These are phyloP conservation scores for Nyctalus aviator DNA, from an alignment of 2,797 vertebrate species.

Conservation along the genomic window DNA sequence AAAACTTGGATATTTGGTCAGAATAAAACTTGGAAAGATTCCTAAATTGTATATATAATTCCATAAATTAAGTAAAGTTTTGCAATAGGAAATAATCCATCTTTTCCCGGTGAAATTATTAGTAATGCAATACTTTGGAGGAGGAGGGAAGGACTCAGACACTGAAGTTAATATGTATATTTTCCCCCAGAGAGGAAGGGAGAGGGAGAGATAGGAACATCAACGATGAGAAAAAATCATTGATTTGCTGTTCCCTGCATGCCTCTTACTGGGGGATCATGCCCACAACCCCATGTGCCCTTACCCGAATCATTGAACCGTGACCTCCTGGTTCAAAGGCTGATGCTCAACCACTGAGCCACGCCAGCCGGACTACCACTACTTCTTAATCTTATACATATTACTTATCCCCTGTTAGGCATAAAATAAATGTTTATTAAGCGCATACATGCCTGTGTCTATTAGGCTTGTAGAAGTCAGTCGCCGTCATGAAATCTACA, in stretches of 20 bases:
- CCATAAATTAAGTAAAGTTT: not conserved
- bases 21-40: not conserved
- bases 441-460: not conserved
- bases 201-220: too few relatives aligned
- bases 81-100: slow-evolving; percentile 1
- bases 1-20: not conserved
- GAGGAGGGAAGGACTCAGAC: not conserved
- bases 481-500: not conserved
- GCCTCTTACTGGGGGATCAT: too few relatives aligned
- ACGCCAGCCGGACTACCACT: too few relatives aligned
- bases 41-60: not conserved
- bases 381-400: not conserved
- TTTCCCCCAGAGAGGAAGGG: too few relatives aligned
- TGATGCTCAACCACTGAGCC: too few relatives aligned
- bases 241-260: too few relatives aligned
- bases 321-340: too few relatives aligned
- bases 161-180: not conserved
- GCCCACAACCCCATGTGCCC: too few relatives aligned
- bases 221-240: too few relatives aligned
- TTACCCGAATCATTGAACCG: too few relatives aligned
- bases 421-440: slow-evolving; percentile 15
- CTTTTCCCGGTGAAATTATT: not conserved
- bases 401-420: not conserved
- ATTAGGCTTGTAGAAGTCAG: not conserved
- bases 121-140: not conserved